Percentiles rank a stretch among this genome's conserved stretches.
Evolutionary conservation across 2,797 vertebrate genomes (phyloP).

Genomic region (Sebastes hubbsi): DNA sequence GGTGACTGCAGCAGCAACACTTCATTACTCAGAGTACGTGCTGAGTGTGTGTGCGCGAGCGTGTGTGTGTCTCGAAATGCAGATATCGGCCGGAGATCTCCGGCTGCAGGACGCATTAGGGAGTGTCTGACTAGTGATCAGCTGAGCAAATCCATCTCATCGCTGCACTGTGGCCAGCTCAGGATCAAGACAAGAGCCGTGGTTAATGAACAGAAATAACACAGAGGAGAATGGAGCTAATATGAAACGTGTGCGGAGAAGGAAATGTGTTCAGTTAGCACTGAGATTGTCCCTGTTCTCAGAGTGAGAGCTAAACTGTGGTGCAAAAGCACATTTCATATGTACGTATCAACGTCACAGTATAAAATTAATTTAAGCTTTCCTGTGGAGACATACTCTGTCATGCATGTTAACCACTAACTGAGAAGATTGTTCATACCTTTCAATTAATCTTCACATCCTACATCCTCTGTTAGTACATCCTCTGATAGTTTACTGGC

Average conservation of each 20-base stretch:
- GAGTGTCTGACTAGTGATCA: slow-evolving; percentile 30
- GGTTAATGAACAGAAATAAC: slow-evolving; percentile 1
- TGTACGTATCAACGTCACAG: not conserved
- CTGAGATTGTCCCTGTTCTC: not conserved
- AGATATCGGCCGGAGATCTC: not conserved
- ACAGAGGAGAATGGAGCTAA: not conserved
- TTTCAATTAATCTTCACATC: not conserved
- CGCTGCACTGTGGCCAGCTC: not conserved
- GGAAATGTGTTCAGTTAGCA: not conserved
- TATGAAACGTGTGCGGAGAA: not conserved
- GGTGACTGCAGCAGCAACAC: slow-evolving; percentile 51
- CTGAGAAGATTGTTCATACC: not conserved
- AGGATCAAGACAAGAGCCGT: not conserved
- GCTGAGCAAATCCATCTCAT: slow-evolving; percentile 23
- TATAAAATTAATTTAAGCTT: not conserved
- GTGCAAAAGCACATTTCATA: not conserved
- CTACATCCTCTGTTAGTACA: not conserved
- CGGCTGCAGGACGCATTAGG: not conserved
- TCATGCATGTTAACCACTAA: not conserved
- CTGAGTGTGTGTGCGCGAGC: not conserved
- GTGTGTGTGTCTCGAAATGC: not conserved
- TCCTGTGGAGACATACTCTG: too few species aligned
- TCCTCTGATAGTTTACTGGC: not conserved
- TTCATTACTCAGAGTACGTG: slow-evolving; percentile 63
- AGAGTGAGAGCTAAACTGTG: not conserved